Evolutionary conservation across 2,888 invertebrate genomes (phyloP).

Genomic region (Aleiodes alternator): DNA sequence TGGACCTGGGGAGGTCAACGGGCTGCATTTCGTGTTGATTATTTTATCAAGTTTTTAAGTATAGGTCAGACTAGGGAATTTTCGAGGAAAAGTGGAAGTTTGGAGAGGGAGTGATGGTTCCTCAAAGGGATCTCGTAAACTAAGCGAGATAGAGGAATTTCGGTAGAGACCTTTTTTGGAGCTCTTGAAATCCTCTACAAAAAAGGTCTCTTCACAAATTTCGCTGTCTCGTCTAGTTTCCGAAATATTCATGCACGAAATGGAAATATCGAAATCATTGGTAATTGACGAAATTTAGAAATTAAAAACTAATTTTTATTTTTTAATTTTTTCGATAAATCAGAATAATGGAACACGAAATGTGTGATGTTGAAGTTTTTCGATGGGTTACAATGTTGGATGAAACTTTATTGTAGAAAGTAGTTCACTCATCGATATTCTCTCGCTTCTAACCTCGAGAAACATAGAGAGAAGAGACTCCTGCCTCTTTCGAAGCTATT

Average conservation of each 20-base stretch:
- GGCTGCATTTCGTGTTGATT: no score
- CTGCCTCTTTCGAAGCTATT: background rate
- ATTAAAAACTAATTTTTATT: background rate
- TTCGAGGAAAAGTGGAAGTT: no score
- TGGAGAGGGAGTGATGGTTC: no score
- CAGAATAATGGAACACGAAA: conserved; percentile 14
- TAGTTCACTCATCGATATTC: conserved; percentile 19
- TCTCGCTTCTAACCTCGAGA: conserved; percentile 21
- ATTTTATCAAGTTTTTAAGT: no score
- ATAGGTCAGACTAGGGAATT: no score
- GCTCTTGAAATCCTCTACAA: no score
- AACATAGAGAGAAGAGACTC: background rate
- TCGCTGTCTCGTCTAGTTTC: background rate
- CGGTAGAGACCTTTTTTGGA: no score
- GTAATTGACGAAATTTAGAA: background rate
- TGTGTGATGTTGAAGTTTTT: conserved; percentile 2
- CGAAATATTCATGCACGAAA: background rate
- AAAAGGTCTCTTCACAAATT: no score
- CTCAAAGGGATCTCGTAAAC: no score
- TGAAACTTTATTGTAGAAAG: conserved; percentile 24
- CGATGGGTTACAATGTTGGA: conserved; percentile 8
- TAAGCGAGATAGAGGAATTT: no score
- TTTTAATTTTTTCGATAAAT: background rate
- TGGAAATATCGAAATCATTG: background rate
- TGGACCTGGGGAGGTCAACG: no score